Evolutionary conservation across 2,797 vertebrate species (phyloP).

Genomic region (Clarias fuscus): DNA sequence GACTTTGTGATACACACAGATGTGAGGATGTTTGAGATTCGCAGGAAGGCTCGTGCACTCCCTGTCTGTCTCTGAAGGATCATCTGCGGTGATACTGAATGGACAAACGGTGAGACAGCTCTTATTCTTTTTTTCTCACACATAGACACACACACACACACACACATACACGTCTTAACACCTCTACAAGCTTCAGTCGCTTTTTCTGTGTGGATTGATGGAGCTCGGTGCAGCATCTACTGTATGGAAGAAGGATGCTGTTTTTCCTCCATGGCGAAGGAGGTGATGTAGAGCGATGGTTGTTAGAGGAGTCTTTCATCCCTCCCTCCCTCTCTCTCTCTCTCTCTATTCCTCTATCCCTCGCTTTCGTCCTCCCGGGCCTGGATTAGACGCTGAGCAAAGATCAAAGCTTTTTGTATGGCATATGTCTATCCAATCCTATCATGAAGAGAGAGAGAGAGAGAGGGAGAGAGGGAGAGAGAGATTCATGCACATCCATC

Average conservation of each 20-base stretch:
- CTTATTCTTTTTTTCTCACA: slow-evolving; percentile 42
- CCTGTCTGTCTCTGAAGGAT: slow-evolving; percentile 58
- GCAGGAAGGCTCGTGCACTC: slow-evolving; percentile 68
- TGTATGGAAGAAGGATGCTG: slow-evolving; percentile 32
- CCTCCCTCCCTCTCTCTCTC: slow-evolving; percentile 61
- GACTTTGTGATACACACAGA: slow-evolving; percentile 50
- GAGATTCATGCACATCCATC: background rate
- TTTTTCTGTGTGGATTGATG: slow-evolving; percentile 4
- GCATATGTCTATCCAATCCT: slow-evolving; percentile 8
- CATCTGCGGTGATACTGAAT: slow-evolving; percentile 73
- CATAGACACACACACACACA: background rate
- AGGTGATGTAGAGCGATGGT: slow-evolving; percentile 72
- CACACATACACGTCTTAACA: background rate
- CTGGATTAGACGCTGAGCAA: slow-evolving; percentile 24
- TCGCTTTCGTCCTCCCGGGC: background rate
- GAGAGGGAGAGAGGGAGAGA: background rate
- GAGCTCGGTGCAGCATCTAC: slow-evolving; percentile 42
- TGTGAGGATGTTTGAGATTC: slow-evolving; percentile 64
- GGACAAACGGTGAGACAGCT: slow-evolving; percentile 62
- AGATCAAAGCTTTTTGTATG: slow-evolving; percentile 29
- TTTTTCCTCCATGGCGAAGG: slow-evolving; percentile 63
- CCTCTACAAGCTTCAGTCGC: background rate
- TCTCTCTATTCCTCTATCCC: slow-evolving; percentile 21
- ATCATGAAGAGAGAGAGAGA: background rate
- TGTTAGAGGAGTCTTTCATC: slow-evolving; percentile 66